A percentile compares a stretch with the other conserved stretches of the same genome.
Conservation (phyloP, 2,113 vertebrate genomes). For the Otocyon megalotis region DNA sequence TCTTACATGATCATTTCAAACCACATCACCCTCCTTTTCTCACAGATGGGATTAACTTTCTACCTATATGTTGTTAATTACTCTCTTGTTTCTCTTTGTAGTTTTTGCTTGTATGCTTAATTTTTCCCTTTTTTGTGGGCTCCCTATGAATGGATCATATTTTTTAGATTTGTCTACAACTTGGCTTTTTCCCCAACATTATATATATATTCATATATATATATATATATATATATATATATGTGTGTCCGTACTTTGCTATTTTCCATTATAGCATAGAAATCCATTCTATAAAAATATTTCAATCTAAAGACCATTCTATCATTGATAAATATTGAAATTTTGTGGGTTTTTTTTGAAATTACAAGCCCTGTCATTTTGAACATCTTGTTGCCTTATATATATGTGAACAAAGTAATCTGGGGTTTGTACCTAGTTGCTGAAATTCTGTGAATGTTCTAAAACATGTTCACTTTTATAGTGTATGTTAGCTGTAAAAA, state of each 20-base stretch:
- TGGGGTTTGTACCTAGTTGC: not conserved
- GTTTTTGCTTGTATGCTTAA: not conserved
- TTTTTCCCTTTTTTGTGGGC: not conserved
- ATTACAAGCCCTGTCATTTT: not conserved
- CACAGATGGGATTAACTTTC: not conserved
- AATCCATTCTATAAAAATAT: not conserved
- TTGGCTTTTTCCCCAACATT: not conserved
- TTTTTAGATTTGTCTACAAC: not conserved
- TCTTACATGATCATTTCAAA: not conserved
- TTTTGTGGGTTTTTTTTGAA: not conserved
- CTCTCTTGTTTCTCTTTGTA: not conserved
- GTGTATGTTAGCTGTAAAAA: not conserved
- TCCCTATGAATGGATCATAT: too few relatives aligned
- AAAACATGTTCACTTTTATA: not conserved
- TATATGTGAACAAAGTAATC: not conserved
- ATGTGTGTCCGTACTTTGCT: not conserved
- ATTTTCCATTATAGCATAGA: not conserved
- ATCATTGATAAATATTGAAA: not conserved
- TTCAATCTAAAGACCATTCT: not conserved
- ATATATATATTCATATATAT: not conserved
- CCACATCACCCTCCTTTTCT: not conserved
- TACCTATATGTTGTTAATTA: not conserved
- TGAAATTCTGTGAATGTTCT: not conserved
- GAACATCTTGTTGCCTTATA: not conserved
- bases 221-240: too few relatives aligned